These are phyloP conservation scores for Campoletis raptor DNA, from an alignment of 2,888 invertebrate species.

Conservation along the genomic window DNA sequence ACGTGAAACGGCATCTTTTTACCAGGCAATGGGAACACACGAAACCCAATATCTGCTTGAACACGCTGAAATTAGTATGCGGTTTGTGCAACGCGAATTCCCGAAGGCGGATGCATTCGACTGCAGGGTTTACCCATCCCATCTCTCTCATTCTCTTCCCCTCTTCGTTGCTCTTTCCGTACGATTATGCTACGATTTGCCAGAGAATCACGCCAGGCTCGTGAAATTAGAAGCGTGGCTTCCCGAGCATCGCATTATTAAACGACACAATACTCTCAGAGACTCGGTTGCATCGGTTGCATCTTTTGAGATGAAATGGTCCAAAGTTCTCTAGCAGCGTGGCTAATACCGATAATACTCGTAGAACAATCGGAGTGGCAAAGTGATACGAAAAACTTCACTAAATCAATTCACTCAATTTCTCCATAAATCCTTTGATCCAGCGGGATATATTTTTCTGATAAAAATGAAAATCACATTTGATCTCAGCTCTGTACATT, in stretches of 20 bases:
- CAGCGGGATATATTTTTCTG: neutral
- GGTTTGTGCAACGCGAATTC: conserved; percentile 60
- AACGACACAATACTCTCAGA: conserved; percentile 44
- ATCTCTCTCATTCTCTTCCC: conserved; percentile 25
- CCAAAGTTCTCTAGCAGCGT: neutral
- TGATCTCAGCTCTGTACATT: neutral
- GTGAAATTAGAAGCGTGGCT: conserved; percentile 67
- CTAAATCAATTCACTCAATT: neutral
- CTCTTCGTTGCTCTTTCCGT: conserved; percentile 30
- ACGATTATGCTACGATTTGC: neutral
- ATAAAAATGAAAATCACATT: neutral
- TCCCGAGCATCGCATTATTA: conserved; percentile 36
- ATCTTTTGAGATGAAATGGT: conserved; percentile 12
- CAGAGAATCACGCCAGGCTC: conserved; percentile 34
- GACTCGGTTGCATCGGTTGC: neutral
- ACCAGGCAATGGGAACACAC: conserved; percentile 65
- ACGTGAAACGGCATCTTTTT: conserved; percentile 61
- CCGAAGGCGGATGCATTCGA: conserved; percentile 54
- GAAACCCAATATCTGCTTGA: conserved; percentile 68
- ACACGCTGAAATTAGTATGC: conserved; percentile 70
- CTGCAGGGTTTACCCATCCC: conserved; percentile 62
- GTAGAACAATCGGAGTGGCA: conserved; percentile 1
- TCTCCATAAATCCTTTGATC: neutral
- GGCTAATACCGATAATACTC: conserved; percentile 17
- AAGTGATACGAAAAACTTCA: neutral